phyloP scores from a whole-genome alignment of 2,888 invertebrate species.

The Mellilla xanthometata region DNA sequence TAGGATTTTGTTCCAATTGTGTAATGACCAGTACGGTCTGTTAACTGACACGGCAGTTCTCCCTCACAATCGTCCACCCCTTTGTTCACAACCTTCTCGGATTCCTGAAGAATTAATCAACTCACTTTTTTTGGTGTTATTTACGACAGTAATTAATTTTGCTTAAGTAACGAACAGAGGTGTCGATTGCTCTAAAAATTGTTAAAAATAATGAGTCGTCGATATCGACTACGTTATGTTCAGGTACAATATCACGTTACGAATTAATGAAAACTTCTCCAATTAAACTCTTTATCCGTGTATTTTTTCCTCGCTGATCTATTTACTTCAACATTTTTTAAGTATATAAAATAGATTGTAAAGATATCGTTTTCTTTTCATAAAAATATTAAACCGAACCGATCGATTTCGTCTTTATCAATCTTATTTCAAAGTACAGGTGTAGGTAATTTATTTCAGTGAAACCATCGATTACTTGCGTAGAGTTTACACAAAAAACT shows the following conservation, averaged over 20 bases:
- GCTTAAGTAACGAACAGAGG: constrained; percentile 52
- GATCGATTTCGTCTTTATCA: background rate
- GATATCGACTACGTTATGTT: constrained; percentile 43
- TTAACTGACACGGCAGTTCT: constrained; percentile 12
- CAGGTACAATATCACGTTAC: constrained; percentile 50
- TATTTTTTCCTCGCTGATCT: background rate
- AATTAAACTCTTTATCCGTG: constrained; percentile 10
- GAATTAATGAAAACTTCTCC: constrained; percentile 24
- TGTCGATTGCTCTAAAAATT: constrained; percentile 68
- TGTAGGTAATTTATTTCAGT: constrained; percentile 8
- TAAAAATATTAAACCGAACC: background rate
- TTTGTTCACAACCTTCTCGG: constrained; percentile 72
- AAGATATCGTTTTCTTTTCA: too few species aligned
- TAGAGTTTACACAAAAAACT: constrained; percentile 23
- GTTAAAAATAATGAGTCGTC: constrained; percentile 63
- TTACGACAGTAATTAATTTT: constrained; percentile 70
- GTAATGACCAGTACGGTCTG: constrained; percentile 19
- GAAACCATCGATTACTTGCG: constrained; percentile 6
- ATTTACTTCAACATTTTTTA: too few species aligned
- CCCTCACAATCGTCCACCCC: constrained; percentile 40
- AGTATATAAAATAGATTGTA: too few species aligned
- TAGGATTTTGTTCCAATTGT: constrained; percentile 38
- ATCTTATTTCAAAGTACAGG: constrained; percentile 1
- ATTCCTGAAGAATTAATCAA: constrained; percentile 70
- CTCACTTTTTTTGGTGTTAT: constrained; percentile 59